These are phyloP conservation scores for Phalloptychus januarius DNA, from an alignment of 2,797 vertebrate species.

Conservation along the genomic window DNA sequence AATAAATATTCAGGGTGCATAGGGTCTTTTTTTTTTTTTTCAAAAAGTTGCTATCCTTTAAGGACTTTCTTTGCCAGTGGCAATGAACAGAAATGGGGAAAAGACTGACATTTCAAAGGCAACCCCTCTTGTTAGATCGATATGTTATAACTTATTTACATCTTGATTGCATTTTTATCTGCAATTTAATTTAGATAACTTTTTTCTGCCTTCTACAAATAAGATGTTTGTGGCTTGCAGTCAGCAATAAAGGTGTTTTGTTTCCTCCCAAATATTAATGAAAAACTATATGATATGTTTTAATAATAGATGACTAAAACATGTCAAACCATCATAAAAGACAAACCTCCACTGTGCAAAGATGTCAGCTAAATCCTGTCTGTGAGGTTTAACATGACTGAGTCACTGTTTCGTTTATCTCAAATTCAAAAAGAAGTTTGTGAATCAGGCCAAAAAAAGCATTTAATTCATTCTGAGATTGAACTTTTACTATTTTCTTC, in stretches of 20 bases:
- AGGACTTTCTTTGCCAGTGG: slow-evolving; percentile 27
- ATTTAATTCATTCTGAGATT: slow-evolving; percentile 27
- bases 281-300: too few relatives aligned
- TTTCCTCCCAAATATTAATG: slow-evolving; percentile 3
- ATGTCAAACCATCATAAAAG: slow-evolving; percentile 30
- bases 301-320: slow-evolving; percentile 13
- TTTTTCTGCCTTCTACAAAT: slow-evolving; percentile 1
- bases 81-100: slow-evolving; percentile 17
- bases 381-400: slow-evolving; percentile 21
- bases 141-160: slow-evolving; percentile 7
- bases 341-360: slow-evolving; percentile 16
- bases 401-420: slow-evolving; percentile 6
- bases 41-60: slow-evolving; percentile 16
- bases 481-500: slow-evolving; percentile 21
- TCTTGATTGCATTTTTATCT: slow-evolving; percentile 9
- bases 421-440: slow-evolving; percentile 24
- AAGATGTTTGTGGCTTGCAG: neutral
- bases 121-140: slow-evolving; percentile 7
- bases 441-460: slow-evolving; percentile 35
- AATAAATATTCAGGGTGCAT: slow-evolving; percentile 13
- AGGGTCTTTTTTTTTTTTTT: slow-evolving; percentile 1
- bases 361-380: slow-evolving; percentile 26
- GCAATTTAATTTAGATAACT: slow-evolving; percentile 17
- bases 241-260: slow-evolving; percentile 8
- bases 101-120: slow-evolving; percentile 20